A percentile compares a stretch with the other conserved stretches of the same genome.
Conservation (phyloP, 2,113 vertebrate species). For the Rhizomys pruinosus region DNA sequence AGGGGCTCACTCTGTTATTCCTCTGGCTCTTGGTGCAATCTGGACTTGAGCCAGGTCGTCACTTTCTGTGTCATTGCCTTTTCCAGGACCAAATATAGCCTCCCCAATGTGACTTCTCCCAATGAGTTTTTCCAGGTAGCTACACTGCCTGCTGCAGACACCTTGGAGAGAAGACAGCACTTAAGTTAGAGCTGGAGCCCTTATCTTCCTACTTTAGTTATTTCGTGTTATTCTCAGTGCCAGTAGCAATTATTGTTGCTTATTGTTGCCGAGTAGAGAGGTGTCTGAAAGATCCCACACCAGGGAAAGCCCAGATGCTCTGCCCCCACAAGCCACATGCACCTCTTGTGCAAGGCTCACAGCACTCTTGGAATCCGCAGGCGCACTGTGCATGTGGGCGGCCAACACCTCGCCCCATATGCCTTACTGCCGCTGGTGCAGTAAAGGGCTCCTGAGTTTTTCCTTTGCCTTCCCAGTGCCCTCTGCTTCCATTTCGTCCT, state of each 20-base stretch:
- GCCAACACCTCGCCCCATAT: neutral
- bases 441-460: neutral
- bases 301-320: neutral
- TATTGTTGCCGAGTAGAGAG: neutral
- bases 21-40: neutral
- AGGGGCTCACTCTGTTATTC: too few species aligned
- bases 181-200: neutral
- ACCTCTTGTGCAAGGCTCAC: neutral
- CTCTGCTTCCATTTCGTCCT: neutral
- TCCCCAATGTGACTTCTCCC: neutral
- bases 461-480: neutral
- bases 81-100: neutral
- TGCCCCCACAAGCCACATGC: constrained; percentile 10
- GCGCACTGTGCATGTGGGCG: neutral
- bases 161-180: neutral
- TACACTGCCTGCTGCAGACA: neutral
- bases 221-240: neutral
- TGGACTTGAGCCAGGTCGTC: neutral
- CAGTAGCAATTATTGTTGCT: neutral
- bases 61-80: neutral
- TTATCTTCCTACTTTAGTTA: neutral
- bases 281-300: constrained; percentile 8
- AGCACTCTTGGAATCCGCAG: neutral
- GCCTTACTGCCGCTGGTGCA: neutral
- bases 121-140: neutral